Evolutionary conservation across 2,113 vertebrate species (phyloP).

Genomic region (Phaethornis superciliosus): DNA sequence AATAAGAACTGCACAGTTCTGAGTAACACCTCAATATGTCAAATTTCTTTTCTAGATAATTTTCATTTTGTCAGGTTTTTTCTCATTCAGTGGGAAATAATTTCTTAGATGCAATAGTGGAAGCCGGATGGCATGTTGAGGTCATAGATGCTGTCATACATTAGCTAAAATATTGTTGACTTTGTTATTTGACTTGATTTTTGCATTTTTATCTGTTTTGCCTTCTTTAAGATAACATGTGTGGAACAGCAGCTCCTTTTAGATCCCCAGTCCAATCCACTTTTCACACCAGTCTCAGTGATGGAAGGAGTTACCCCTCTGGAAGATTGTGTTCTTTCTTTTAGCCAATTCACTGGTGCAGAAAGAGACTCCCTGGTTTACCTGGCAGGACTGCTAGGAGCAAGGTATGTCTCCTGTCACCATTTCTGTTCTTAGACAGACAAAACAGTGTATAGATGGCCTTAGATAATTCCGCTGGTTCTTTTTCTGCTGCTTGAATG

Average conservation of each 20-base stretch:
- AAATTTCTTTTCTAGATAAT: not conserved
- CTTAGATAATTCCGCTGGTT: not conserved
- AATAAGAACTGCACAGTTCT: not conserved
- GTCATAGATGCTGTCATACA: not conserved
- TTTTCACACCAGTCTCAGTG: slow-evolving; percentile 90
- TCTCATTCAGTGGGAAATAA: not conserved
- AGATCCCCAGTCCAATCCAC: slow-evolving; percentile 82
- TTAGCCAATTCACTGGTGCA: slow-evolving; percentile 92
- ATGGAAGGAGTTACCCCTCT: slow-evolving; percentile 85
- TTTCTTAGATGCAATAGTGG: not conserved
- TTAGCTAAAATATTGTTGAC: not conserved
- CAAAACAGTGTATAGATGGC: not conserved
- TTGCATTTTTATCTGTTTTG: not conserved
- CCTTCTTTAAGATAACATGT: slow-evolving; percentile 83
- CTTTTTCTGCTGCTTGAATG: not conserved
- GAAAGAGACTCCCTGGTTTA: slow-evolving; percentile 91
- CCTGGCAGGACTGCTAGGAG: slow-evolving; percentile 88
- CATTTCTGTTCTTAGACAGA: not conserved
- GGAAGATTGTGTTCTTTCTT: slow-evolving; percentile 87
- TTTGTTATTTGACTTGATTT: not conserved
- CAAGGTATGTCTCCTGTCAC: slow-evolving; percentile 77
- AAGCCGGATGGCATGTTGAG: not conserved
- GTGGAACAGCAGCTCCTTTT: slow-evolving; percentile 87
- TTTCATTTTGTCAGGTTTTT: too few species aligned
- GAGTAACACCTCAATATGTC: not conserved